phyloP scores from a whole-genome alignment of 2,888 invertebrate genomes.

The Volucella zonaria region DNA sequence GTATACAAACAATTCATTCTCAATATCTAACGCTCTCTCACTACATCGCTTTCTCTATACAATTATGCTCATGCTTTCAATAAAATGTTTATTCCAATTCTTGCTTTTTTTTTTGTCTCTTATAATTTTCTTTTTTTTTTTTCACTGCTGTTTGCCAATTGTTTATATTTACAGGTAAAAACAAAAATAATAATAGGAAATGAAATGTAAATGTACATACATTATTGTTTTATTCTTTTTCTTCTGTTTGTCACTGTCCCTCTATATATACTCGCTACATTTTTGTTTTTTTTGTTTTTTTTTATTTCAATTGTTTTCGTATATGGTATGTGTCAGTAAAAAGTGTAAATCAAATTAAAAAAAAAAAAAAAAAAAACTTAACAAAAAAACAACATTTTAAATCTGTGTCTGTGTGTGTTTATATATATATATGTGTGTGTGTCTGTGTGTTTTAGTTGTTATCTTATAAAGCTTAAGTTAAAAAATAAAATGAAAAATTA shows the following conservation, averaged over 20 bases:
- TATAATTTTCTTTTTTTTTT: conserved; percentile 30
- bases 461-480: conserved; percentile 42
- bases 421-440: not conserved
- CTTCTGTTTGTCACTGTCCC: conserved; percentile 42
- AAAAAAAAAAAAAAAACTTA: conserved; percentile 52
- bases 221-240: conserved; percentile 20
- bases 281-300: not conserved
- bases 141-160: conserved; percentile 47
- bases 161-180: conserved; percentile 57
- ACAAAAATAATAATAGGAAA: conserved; percentile 42
- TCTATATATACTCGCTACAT: not conserved
- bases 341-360: conserved; percentile 66
- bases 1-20: conserved; percentile 66
- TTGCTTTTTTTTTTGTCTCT: conserved; percentile 21
- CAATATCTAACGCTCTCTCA: conserved; percentile 50
- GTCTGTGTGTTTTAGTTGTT: conserved; percentile 26
- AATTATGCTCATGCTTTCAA: conserved; percentile 39
- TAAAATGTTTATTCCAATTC: conserved; percentile 28
- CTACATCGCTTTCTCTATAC: conserved; percentile 17
- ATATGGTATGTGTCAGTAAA: conserved; percentile 71
- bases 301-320: conserved; percentile 28
- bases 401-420: conserved; percentile 7
- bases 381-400: conserved; percentile 20
- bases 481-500: conserved; percentile 41
- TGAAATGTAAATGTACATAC: conserved; percentile 20